Evolutionary conservation across 2,888 invertebrate genomes (phyloP).

Genomic region (Sarcophaga subvicina): DNA sequence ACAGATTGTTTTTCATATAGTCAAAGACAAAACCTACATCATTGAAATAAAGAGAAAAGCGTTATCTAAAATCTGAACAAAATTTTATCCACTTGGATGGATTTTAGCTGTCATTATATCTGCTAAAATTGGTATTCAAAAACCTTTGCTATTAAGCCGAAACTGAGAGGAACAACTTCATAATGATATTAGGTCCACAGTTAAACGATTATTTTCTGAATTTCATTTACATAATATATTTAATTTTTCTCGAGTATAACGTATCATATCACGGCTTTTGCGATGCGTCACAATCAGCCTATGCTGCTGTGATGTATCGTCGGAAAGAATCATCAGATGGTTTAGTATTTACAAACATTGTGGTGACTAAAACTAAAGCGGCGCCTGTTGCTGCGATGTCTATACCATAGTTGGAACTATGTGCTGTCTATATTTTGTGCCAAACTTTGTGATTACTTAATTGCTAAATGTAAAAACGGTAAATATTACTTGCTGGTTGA

Average conservation of each 20-base stretch:
- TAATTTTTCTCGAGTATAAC: background rate
- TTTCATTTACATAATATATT: slow-evolving; percentile 19
- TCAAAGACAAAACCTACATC: background rate
- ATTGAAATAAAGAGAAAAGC: slow-evolving; percentile 11
- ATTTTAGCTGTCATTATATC: slow-evolving; percentile 1
- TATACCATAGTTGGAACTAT: slow-evolving; percentile 4
- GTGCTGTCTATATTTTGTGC: background rate
- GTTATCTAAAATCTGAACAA: slow-evolving; percentile 15
- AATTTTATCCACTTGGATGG: background rate
- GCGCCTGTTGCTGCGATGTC: background rate
- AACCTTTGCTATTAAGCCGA: background rate
- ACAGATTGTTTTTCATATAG: slow-evolving; percentile 32
- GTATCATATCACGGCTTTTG: slow-evolving; percentile 12
- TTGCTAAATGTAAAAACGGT: background rate
- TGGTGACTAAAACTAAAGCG: slow-evolving; percentile 19
- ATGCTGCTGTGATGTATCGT: slow-evolving; percentile 2
- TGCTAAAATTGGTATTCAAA: slow-evolving; percentile 3
- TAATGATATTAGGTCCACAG: background rate
- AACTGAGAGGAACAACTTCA: background rate
- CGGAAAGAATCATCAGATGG: slow-evolving; percentile 15
- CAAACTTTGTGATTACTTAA: background rate
- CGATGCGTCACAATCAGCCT: slow-evolving; percentile 6
- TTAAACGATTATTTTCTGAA: slow-evolving; percentile 2
- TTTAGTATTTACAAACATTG: slow-evolving; percentile 9
- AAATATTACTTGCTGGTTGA: slow-evolving; percentile 8